Evolutionary conservation across 2,888 invertebrate genomes (phyloP).

Genomic region (Hypomecis punctinalis): DNA sequence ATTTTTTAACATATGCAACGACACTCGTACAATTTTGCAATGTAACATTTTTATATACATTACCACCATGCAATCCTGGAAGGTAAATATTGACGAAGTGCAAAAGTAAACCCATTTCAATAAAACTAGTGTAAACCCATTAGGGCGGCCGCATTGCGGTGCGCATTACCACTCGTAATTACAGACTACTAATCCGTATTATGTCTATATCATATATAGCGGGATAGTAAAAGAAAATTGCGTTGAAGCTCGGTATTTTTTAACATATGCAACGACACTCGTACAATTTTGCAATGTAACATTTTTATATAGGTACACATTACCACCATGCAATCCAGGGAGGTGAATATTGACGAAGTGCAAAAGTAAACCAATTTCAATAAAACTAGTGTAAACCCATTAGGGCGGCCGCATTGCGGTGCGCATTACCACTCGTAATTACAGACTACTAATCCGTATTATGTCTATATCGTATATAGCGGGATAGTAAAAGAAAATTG

Average conservation of each 20-base stretch:
- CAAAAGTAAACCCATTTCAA: conserved; percentile 22
- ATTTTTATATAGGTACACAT: no score
- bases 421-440: conserved; percentile 45
- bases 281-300: no score
- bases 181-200: no score
- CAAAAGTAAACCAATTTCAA: conserved; percentile 22
- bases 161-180: conserved; percentile 45
- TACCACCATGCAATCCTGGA: background rate
- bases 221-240: no score
- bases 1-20: no score
- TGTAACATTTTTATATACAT: no score
- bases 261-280: no score
- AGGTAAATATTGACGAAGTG: conserved; percentile 7
- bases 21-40: no score
- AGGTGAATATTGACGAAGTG: conserved; percentile 7
- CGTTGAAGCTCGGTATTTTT: no score
- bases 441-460: conserved; percentile 47
- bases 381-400: conserved; percentile 32
- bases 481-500: no score
- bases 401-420: conserved; percentile 40
- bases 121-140: conserved; percentile 32
- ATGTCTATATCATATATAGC: no score
- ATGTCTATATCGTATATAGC: no score
- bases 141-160: conserved; percentile 40
- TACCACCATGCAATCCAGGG: conserved; percentile 1